Percentiles rank a stretch among this genome's conserved stretches.
phyloP scores from a whole-genome alignment of 2,113 vertebrate genomes.

The Pomatostomus ruficeps region DNA sequence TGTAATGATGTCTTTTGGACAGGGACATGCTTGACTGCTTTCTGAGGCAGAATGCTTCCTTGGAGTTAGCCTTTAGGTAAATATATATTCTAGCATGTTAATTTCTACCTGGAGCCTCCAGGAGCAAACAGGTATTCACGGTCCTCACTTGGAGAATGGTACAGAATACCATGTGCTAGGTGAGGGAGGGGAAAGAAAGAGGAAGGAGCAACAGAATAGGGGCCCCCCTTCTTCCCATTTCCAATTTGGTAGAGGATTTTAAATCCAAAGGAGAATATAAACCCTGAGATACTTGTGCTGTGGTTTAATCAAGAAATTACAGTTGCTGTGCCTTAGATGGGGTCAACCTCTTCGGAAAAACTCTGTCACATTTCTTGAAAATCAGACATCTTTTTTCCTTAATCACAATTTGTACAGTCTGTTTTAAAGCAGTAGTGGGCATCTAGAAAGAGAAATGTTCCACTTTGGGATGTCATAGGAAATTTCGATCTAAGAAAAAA shows the following conservation, averaged over 20 bases:
- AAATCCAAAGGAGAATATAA: background rate
- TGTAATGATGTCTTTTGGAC: background rate
- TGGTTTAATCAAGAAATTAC: background rate
- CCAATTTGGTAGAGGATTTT: background rate
- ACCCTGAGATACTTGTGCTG: background rate
- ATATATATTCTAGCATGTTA: background rate
- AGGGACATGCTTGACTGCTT: background rate
- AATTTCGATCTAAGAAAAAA: background rate
- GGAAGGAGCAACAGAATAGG: background rate
- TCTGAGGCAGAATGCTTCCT: background rate
- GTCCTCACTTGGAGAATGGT: background rate
- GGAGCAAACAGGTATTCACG: fast-evolving
- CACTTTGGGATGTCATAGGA: background rate
- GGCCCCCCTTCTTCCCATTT: fast-evolving
- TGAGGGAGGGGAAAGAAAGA: background rate
- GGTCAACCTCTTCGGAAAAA: background rate
- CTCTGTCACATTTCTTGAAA: background rate
- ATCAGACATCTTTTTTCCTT: background rate
- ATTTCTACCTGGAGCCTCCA: background rate
- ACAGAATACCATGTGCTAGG: background rate
- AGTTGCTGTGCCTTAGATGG: background rate
- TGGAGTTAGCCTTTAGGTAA: background rate
- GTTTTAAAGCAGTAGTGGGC: background rate
- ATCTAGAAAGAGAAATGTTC: background rate
- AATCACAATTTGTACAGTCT: background rate